Base-by-base conservation (phyloP, 2,113 vertebrate species). In the Hyperopisus bebe region DNA sequence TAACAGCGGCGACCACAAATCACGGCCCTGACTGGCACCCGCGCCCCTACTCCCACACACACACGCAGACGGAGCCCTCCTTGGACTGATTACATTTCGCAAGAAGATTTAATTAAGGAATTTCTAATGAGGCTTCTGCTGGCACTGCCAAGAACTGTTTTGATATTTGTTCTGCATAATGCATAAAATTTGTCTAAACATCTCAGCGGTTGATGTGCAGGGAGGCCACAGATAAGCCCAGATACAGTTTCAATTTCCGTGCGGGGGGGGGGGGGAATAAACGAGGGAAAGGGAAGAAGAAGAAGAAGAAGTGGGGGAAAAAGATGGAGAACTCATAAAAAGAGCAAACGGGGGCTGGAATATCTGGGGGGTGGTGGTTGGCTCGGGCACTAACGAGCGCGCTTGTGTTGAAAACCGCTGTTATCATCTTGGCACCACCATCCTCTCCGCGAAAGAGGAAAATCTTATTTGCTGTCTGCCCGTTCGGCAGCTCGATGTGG, bases 71-170 rank as follows among this genome's bases (percentile, higher is more conserved):
- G 91, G 94, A 96, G 95, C 94, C 94, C 94, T 97, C 96, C 95
- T 96, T 96, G 95, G 96, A 96, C 96, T 96, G 96, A 97, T 96
- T 96, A 96, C 96, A 96, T 97, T 96, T 96, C 96, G 95, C 95
- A 95, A 95, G 95, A 96, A 96, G 96, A 97, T 96, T 97, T 97
- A 96, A 97, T 97, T 97, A 97, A 96, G 96, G 95, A 96, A 97
- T 97, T 96, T 97, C 96, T 97, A 97, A 97, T 96, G 96, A 97
- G 96, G 95, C 95, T 96, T 96, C 95, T 95, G 95, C 95, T 96
- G 95, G 95, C 96, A 96, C 95, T 96, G 96, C 96, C 96, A 97
- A 97, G 95, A 95, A 96, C 95, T 97, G 96, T 97, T 97, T 97
- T 97, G 95, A 97, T 96, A 97, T 96, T 97, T 96, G 96, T 95